Evolutionary conservation across 2,113 vertebrate genomes (phyloP).

Genomic region (Pteropus alecto): DNA sequence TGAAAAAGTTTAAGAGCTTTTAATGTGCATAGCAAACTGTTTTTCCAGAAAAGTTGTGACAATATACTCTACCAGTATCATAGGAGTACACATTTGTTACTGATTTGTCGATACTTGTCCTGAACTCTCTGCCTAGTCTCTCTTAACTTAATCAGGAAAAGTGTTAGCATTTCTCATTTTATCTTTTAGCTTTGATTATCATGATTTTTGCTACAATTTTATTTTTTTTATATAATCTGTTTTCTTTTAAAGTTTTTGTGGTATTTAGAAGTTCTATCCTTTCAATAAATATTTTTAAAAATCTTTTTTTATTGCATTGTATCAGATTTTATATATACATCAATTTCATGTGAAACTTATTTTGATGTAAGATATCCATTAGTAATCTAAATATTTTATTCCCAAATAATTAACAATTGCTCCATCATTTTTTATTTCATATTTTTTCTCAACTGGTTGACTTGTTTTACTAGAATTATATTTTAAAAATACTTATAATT

Average conservation of each 20-base stretch:
- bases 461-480: neutral
- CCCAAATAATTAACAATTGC: neutral
- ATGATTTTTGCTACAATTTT: neutral
- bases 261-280: neutral
- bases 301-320: neutral
- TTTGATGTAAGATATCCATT: neutral
- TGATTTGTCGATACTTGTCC: neutral
- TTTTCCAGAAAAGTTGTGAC: neutral
- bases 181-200: neutral
- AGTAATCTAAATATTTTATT: neutral
- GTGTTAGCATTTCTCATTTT: neutral
- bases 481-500: neutral
- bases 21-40: rapidly evolving
- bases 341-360: neutral
- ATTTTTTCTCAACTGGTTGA: neutral
- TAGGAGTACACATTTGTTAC: neutral
- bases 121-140: no score
- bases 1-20: neutral
- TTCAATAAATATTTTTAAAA: neutral
- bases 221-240: neutral
- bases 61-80: rapidly evolving
- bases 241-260: neutral
- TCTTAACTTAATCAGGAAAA: neutral
- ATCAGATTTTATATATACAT: neutral
- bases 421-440: neutral